These are phyloP conservation scores for Masnerella sp. DNA, from an alignment of 2,888 invertebrate species.

Conservation along the genomic window DNA sequence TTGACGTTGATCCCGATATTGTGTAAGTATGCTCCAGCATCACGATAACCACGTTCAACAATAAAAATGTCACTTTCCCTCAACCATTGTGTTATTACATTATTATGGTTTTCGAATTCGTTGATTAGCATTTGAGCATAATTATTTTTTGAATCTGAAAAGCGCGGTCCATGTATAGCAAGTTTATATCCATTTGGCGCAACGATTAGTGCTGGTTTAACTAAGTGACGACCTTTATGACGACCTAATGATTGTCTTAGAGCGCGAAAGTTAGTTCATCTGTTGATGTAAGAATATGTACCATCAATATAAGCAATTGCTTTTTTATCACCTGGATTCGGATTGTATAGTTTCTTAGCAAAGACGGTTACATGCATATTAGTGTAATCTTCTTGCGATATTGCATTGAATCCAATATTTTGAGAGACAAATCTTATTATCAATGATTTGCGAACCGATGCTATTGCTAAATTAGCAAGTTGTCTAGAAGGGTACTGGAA, in stretches of 20 bases:
- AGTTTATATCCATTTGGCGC: conserved; percentile 40
- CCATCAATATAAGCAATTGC: conserved; percentile 29
- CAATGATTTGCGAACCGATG: conserved; percentile 17
- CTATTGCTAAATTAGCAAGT: conserved; percentile 13
- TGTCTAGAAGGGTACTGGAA: conserved; percentile 28
- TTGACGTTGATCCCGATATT: conserved; percentile 3
- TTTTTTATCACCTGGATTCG: conserved; percentile 7
- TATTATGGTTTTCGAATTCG: not conserved
- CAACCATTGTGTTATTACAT: conserved; percentile 16
- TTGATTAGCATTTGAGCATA: conserved; percentile 13
- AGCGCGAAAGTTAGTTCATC: conserved; percentile 21
- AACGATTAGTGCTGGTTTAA: conserved; percentile 42
- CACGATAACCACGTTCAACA: conserved; percentile 23
- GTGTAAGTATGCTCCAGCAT: conserved; percentile 6
- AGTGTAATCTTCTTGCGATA: conserved; percentile 24
- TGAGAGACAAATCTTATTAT: conserved; percentile 26
- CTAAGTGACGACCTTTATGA: conserved; percentile 26
- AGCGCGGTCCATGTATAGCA: conserved; percentile 33
- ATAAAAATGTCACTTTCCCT: conserved; percentile 24
- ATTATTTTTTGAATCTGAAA: conserved; percentile 26
- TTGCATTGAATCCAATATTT: conserved; percentile 36
- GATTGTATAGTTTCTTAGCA: conserved; percentile 31
- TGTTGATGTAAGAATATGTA: conserved; percentile 31
- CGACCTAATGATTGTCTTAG: conserved; percentile 26
- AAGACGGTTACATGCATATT: conserved; percentile 30